Conservation (phyloP, 2,888 invertebrate species). For the Dolichopus griseipennis region DNA sequence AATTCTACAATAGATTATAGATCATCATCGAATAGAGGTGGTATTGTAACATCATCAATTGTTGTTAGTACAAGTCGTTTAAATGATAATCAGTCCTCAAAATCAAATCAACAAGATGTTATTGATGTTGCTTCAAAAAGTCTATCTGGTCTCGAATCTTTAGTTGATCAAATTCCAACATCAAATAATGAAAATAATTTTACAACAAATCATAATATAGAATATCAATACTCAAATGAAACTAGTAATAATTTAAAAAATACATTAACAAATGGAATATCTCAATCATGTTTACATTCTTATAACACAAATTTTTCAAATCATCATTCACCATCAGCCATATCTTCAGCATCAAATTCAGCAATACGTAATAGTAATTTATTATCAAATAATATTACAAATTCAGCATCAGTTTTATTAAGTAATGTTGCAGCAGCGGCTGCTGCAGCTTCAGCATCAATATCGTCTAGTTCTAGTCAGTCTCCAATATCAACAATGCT, state of each 20-base stretch:
- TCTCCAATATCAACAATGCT: not conserved
- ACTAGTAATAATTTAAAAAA: conserved; percentile 15
- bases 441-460: conserved; percentile 13
- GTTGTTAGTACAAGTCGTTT: not conserved
- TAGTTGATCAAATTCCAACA: conserved; percentile 86
- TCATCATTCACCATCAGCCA: not conserved
- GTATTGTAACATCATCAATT: conserved; percentile 9
- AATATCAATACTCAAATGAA: not conserved
- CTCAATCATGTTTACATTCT: conserved; percentile 25
- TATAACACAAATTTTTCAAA: conserved; percentile 17
- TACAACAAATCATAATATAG: conserved; percentile 16
- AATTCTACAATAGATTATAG: not conserved
- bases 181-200: conserved; percentile 54
- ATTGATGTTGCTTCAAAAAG: conserved; percentile 74
- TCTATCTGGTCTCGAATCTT: conserved; percentile 74
- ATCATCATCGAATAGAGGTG: not conserved
- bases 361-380: not conserved
- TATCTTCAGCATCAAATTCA: not conserved
- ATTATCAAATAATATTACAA: conserved; percentile 17
- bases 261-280: conserved; percentile 26
- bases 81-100: not conserved
- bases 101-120: conserved; percentile 19
- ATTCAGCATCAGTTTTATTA: conserved; percentile 27
- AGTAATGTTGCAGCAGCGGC: conserved; percentile 20
- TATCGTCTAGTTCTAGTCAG: conserved; percentile 9